Percentiles rank a stretch among this genome's conserved stretches.
phyloP scores from a whole-genome alignment of 2,113 vertebrate genomes.

The Phylloscopus trochilus region DNA sequence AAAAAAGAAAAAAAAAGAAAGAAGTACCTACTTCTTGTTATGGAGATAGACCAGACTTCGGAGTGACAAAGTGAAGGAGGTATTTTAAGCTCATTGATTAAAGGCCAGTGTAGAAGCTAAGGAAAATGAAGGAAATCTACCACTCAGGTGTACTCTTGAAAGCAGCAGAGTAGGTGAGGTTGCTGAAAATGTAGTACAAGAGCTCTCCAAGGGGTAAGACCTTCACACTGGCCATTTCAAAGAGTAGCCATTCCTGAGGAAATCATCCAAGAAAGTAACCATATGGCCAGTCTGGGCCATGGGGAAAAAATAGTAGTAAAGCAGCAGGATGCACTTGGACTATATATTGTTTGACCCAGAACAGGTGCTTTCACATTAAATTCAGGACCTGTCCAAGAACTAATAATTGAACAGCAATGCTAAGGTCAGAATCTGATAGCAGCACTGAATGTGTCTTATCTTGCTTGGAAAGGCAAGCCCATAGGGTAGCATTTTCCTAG shows the following conservation, averaged over 20 bases:
- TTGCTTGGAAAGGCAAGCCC: background rate
- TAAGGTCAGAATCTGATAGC: background rate
- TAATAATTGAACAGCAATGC: background rate
- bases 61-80: background rate
- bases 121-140: background rate
- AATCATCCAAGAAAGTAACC: background rate
- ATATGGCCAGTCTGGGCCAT: slow-evolving; percentile 31
- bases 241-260: background rate
- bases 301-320: slow-evolving; percentile 27
- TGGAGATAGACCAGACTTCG: background rate
- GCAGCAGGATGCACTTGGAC: slow-evolving; percentile 1
- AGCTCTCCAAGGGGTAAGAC: background rate
- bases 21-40: background rate
- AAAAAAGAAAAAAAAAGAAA: background rate
- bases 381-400: background rate
- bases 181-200: background rate
- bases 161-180: background rate
- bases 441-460: background rate
- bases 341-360: slow-evolving; percentile 1
- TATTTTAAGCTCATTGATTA: background rate
- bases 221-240: background rate
- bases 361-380: background rate
- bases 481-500: background rate
- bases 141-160: background rate
- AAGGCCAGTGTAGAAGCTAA: background rate